Percentiles rank a stretch among this genome's conserved stretches.
Evolutionary conservation across 2,113 vertebrate species (phyloP).

Genomic region (Nicator chloris): DNA sequence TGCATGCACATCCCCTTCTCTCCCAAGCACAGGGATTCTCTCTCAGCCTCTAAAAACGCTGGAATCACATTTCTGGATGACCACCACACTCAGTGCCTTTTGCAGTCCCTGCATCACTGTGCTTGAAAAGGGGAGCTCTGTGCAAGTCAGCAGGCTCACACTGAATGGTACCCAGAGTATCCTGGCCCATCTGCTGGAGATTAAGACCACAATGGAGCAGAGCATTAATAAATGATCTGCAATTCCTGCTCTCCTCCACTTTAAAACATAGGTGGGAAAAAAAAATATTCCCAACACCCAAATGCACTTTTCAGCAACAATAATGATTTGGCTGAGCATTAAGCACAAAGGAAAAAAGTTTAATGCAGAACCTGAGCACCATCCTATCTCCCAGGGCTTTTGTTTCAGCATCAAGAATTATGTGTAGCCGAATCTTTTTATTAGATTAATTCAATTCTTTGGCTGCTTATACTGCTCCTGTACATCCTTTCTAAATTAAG

Average conservation of each 20-base stretch:
- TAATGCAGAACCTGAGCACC: neutral
- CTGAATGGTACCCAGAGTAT: neutral
- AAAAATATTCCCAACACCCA: neutral
- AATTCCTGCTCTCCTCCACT: neutral
- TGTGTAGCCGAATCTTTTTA: neutral
- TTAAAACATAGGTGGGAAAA: neutral
- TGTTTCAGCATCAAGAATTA: slow-evolving; percentile 10
- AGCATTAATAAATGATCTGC: slow-evolving; percentile 38
- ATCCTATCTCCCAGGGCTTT: neutral
- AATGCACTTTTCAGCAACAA: slow-evolving; percentile 14
- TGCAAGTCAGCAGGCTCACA: neutral
- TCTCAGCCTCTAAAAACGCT: neutral
- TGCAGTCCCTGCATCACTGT: neutral
- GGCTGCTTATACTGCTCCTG: neutral
- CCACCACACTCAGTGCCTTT: neutral
- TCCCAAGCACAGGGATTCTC: neutral
- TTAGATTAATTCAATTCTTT: slow-evolving; percentile 11
- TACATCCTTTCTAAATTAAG: neutral
- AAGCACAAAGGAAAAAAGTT: neutral
- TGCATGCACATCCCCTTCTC: neutral
- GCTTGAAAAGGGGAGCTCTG: neutral
- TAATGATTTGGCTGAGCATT: neutral
- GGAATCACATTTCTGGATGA: neutral
- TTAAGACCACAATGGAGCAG: slow-evolving; percentile 20
- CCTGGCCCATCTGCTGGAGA: slow-evolving; percentile 15